phyloP scores from a whole-genome alignment of 2,113 vertebrate genomes.

The Gavia stellata region DNA sequence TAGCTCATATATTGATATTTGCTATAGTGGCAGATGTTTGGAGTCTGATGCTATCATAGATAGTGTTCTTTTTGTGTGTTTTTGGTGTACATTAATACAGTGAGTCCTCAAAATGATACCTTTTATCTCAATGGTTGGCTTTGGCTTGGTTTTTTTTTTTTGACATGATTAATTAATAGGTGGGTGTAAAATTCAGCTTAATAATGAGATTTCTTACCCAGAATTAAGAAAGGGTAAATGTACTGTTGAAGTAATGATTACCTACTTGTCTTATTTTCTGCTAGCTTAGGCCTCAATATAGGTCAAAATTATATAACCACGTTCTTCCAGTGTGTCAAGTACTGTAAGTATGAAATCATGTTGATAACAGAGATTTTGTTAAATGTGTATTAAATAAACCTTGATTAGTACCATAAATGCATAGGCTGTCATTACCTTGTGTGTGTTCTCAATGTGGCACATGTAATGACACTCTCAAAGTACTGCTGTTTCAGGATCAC shows the following conservation, averaged over 20 bases:
- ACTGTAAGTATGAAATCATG: background rate
- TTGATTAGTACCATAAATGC: background rate
- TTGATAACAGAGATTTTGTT: background rate
- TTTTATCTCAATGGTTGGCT: background rate
- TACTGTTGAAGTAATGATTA: background rate
- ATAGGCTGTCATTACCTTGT: background rate
- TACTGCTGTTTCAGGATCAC: background rate
- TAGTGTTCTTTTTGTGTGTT: background rate
- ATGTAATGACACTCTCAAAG: background rate
- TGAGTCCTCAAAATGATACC: background rate
- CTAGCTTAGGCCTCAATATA: background rate
- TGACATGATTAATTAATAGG: background rate
- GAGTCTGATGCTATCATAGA: background rate
- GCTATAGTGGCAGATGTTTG: background rate
- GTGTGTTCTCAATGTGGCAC: background rate
- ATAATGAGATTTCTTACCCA: background rate
- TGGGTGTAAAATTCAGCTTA: background rate
- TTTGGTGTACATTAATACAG: background rate
- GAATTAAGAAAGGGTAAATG: background rate
- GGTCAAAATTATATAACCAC: background rate
- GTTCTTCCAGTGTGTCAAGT: background rate
- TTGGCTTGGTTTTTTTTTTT: conserved; percentile 1
- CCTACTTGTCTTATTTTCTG: background rate
- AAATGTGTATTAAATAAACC: background rate
- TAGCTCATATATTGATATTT: background rate